phyloP scores from a whole-genome alignment of 2,113 vertebrate genomes.

The Argyrosomus japonicus region DNA sequence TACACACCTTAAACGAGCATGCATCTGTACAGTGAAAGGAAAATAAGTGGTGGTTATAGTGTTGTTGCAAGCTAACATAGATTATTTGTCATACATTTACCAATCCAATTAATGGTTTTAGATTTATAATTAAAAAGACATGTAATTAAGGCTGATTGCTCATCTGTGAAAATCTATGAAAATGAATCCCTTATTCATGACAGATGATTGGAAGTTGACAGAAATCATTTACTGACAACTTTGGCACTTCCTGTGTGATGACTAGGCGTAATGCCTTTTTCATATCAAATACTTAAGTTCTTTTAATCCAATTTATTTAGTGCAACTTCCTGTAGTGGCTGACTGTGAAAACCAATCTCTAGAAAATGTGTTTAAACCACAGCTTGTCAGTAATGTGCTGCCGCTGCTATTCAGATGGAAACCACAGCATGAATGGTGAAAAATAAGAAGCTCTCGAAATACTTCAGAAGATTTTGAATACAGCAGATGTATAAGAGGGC shows the following conservation, averaged over 20 bases:
- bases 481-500: slow-evolving; percentile 11
- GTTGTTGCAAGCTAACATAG: slow-evolving; percentile 21
- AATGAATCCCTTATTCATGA: slow-evolving; percentile 15
- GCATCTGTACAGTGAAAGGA: neutral
- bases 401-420: slow-evolving; percentile 46
- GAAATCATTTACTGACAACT: slow-evolving; percentile 43
- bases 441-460: slow-evolving; percentile 20
- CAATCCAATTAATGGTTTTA: slow-evolving; percentile 40
- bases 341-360: slow-evolving; percentile 42
- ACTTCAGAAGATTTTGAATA: slow-evolving; percentile 16
- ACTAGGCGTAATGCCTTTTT: slow-evolving; percentile 1
- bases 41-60: neutral
- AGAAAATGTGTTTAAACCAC: slow-evolving; percentile 48
- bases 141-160: slow-evolving; percentile 43
- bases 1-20: neutral
- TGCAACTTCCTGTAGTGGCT: slow-evolving; percentile 26
- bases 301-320: slow-evolving; percentile 45
- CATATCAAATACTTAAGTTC: slow-evolving; percentile 32
- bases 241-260: slow-evolving; percentile 37
- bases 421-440: slow-evolving; percentile 8
- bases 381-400: slow-evolving; percentile 47
- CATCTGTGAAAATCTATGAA: slow-evolving; percentile 34
- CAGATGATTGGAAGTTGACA: slow-evolving; percentile 16
- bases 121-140: slow-evolving; percentile 34
- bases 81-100: slow-evolving; percentile 28